Evolutionary conservation across 1,140 invertebrate species (phyloP).

Genomic region (Maniola jurtina): DNA sequence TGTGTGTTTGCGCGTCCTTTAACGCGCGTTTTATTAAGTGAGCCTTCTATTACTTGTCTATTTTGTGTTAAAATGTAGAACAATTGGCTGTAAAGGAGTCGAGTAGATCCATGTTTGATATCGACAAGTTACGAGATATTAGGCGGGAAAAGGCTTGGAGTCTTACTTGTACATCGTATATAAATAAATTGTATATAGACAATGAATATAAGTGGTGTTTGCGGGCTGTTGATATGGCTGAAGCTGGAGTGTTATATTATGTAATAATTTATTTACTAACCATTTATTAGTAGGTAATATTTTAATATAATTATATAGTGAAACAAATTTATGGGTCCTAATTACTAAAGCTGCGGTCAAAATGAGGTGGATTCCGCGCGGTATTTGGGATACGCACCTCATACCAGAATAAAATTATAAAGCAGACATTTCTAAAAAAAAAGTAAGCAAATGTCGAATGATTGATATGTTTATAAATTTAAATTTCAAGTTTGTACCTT

Average conservation of each 20-base stretch:
- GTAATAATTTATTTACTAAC: conserved; percentile 7
- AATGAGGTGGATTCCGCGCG: too few species aligned
- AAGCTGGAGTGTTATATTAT: conserved; percentile 7
- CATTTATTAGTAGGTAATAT: neutral
- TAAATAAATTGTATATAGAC: conserved; percentile 19
- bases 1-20: too few species aligned
- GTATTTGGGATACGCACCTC: too few species aligned
- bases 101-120: conserved; percentile 14
- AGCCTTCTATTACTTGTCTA: too few species aligned
- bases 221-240: neutral
- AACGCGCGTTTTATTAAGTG: too few species aligned
- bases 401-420: too few species aligned
- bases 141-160: conserved; percentile 9
- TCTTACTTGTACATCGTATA: conserved; percentile 19
- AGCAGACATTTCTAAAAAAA: too few species aligned
- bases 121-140: neutral
- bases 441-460: too few species aligned
- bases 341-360: too few species aligned
- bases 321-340: neutral
- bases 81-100: conserved; percentile 20
- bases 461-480: too few species aligned
- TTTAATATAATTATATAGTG: neutral
- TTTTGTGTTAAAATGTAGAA: too few species aligned
- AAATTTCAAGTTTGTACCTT: too few species aligned
- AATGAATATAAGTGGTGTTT: neutral